phyloP scores from a whole-genome alignment of 2,797 vertebrate species.

The Peromyscus aztecus region DNA sequence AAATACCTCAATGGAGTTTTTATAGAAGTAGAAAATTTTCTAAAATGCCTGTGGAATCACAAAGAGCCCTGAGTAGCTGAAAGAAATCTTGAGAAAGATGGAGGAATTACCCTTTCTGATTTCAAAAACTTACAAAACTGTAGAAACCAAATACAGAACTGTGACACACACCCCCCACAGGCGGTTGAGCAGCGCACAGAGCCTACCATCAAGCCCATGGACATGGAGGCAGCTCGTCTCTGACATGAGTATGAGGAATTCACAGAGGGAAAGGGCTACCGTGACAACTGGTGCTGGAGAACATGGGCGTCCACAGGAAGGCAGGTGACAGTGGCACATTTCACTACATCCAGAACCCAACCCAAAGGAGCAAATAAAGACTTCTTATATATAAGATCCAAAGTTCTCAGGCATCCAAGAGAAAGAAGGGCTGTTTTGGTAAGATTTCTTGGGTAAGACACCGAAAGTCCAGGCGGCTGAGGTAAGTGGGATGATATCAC shows the following conservation, averaged over 20 bases:
- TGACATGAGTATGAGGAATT: neutral
- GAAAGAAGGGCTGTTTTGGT: neutral
- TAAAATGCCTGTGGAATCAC: neutral
- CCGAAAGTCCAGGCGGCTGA: neutral
- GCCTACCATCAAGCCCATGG: neutral
- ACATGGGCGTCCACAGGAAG: neutral
- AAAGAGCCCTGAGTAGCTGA: neutral
- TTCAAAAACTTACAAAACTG: conserved; percentile 26
- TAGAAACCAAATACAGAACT: neutral
- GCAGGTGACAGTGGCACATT: neutral
- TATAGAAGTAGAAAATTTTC: neutral
- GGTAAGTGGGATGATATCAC: neutral
- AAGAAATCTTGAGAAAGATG: conserved; percentile 29
- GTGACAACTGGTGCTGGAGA: neutral
- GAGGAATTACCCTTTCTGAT: neutral
- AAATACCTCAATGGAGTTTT: conserved; percentile 27
- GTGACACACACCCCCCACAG: neutral
- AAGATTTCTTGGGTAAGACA: neutral
- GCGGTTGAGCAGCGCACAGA: neutral
- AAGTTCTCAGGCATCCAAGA: neutral
- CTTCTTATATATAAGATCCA: neutral
- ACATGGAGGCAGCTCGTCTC: neutral
- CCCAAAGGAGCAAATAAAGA: neutral
- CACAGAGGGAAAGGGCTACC: neutral
- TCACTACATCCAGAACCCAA: neutral